phyloP scores from a whole-genome alignment of 2,888 invertebrate species.

The Lepidocyrtoides sp. region DNA sequence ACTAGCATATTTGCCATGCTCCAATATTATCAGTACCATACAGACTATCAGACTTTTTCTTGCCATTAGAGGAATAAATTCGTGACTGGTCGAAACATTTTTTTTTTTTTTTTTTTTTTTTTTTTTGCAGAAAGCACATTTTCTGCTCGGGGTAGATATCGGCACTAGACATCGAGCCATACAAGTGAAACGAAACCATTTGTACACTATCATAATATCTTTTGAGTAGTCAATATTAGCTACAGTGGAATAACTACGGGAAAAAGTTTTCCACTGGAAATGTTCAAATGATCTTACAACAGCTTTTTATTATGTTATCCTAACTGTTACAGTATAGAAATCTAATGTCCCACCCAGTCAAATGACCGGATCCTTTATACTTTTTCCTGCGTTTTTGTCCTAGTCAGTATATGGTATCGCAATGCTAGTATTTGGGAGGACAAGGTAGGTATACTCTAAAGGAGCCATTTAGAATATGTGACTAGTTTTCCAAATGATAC shows the following conservation, averaged over 20 bases:
- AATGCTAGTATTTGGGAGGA: background rate
- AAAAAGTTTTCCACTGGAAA: constrained; percentile 50
- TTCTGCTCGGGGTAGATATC: constrained; percentile 2
- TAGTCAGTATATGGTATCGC: background rate
- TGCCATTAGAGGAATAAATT: background rate
- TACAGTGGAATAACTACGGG: background rate
- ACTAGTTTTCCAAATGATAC: constrained; percentile 55
- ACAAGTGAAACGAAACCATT: no score
- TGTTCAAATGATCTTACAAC: constrained; percentile 41
- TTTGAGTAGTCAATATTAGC: background rate
- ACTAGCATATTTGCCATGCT: background rate
- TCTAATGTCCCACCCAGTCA: constrained; percentile 25
- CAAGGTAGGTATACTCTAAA: background rate
- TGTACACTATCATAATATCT: no score
- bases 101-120: background rate
- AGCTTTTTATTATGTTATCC: constrained; percentile 65
- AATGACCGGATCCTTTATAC: constrained; percentile 36
- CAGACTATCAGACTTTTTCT: background rate
- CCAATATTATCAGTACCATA: background rate
- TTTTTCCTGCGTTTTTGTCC: constrained; percentile 29
- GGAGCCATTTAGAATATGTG: constrained; percentile 48
- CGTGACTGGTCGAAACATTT: background rate
- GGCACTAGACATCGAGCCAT: no score
- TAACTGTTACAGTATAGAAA: constrained; percentile 42
- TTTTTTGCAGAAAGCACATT: background rate